These are phyloP conservation scores for Onychomys arenicola DNA, from an alignment of 2,797 vertebrate genomes.

Conservation along the genomic window DNA sequence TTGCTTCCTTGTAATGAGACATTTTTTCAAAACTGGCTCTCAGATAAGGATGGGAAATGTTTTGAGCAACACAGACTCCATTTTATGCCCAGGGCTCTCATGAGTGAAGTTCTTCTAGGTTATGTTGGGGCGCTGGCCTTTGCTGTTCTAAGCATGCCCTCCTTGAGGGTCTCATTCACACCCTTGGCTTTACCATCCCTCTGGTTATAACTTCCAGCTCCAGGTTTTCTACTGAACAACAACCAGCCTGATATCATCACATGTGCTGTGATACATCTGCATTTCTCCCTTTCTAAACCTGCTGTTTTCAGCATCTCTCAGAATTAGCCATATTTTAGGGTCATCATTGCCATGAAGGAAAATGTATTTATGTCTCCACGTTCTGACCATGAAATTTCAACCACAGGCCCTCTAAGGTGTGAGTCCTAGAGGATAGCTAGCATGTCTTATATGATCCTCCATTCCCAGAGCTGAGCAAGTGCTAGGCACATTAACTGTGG, in stretches of 20 bases:
- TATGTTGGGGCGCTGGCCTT: not conserved
- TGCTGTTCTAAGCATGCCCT: rapidly evolving
- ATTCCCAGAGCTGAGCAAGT: not conserved
- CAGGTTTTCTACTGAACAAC: not conserved
- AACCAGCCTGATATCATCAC: not conserved
- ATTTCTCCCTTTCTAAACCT: not conserved
- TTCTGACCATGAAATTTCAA: not conserved
- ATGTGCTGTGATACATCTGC: not conserved
- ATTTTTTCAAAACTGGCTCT: not conserved
- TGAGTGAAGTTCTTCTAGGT: not conserved
- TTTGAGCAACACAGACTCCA: not conserved
- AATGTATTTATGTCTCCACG: not conserved
- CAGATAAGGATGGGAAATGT: not conserved
- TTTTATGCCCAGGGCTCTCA: not conserved
- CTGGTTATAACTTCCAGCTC: rapidly evolving
- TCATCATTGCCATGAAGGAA: not conserved
- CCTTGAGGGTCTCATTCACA: not conserved
- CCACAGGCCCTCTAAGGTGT: not conserved
- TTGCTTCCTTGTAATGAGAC: not conserved
- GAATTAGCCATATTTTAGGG: not conserved
- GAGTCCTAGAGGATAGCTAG: not conserved
- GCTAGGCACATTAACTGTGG: not conserved
- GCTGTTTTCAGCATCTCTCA: not conserved
- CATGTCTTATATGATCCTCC: not conserved
- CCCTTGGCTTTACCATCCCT: not conserved